Conservation (phyloP, 2,797 vertebrate genomes). For the Nasua narica region DNA sequence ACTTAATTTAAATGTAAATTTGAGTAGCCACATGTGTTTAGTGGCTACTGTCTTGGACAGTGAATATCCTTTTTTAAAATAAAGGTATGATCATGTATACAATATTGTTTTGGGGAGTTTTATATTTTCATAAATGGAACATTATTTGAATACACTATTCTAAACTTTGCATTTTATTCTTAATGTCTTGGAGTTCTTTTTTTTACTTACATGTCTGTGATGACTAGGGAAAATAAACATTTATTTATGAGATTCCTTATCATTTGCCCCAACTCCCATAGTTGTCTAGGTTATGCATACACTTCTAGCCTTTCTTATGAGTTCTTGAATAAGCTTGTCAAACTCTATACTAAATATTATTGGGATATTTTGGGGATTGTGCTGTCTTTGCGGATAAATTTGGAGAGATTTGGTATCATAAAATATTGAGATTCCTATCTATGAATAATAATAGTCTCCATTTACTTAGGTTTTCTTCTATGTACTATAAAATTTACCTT, state of each 20-base stretch:
- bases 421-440: background rate
- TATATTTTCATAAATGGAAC: background rate
- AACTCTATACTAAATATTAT: background rate
- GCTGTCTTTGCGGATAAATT: background rate
- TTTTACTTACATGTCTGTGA: background rate
- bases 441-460: background rate
- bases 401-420: background rate
- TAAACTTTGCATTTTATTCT: background rate
- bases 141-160: background rate
- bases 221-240: background rate
- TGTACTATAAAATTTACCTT: background rate
- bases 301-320: background rate
- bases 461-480: background rate
- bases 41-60: background rate
- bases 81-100: background rate
- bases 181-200: background rate
- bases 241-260: background rate
- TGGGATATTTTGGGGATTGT: background rate
- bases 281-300: background rate
- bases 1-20: background rate
- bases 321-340: background rate
- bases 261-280: background rate
- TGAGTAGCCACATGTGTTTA: background rate
- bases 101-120: background rate
- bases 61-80: background rate